Conservation (phyloP, 2,113 vertebrate genomes). For the Rhinogobius similis region DNA sequence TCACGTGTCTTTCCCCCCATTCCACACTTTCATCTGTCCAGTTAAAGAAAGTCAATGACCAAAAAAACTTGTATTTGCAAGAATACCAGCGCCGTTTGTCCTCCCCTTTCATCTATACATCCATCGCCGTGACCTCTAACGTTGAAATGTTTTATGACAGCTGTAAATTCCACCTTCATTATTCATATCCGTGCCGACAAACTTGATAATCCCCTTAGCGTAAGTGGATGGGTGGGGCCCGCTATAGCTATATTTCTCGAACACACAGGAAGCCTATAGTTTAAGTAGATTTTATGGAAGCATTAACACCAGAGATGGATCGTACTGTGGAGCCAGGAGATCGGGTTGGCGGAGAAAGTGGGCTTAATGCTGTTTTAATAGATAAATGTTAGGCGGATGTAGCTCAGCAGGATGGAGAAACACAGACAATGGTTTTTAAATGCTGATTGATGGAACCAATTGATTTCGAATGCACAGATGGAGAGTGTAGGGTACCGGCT, state of each 20-base stretch:
- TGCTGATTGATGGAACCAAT: slow-evolving; percentile 58
- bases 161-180: neutral
- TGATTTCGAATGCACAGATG: slow-evolving; percentile 40
- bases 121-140: neutral
- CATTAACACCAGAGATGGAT: slow-evolving; percentile 38
- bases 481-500: slow-evolving; percentile 33
- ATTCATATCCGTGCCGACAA: neutral
- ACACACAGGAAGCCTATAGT: neutral
- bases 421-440: slow-evolving; percentile 62
- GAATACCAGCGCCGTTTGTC: too few relatives aligned
- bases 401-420: slow-evolving; percentile 62
- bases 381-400: slow-evolving; percentile 65
- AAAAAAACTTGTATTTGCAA: too few relatives aligned
- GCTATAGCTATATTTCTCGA: neutral
- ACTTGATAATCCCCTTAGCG: neutral
- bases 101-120: neutral
- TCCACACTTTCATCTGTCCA: too few relatives aligned
- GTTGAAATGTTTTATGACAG: neutral
- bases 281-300: slow-evolving; percentile 10
- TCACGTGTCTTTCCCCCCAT: too few relatives aligned
- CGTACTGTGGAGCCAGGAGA: slow-evolving; percentile 44
- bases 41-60: too few relatives aligned
- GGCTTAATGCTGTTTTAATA: slow-evolving; percentile 70
- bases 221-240: slow-evolving; percentile 9
- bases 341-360: slow-evolving; percentile 33